Evolutionary conservation across 92 coral and sea anemone species (phyloP), one percentile per base, ranked within the genome.

Genomic region (Phenganax marumi): DNA sequence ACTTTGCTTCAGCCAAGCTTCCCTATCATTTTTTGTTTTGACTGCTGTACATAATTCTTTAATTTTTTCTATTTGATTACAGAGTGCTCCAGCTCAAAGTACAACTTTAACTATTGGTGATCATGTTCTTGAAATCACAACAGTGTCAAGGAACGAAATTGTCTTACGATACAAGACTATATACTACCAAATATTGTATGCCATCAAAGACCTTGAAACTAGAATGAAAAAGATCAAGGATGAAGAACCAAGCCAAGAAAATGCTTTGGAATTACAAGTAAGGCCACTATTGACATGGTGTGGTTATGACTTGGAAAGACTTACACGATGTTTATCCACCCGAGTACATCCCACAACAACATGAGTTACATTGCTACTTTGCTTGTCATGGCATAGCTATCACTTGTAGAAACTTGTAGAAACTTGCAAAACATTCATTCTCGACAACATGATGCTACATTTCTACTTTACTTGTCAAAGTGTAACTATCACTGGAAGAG

Each of bases 401-500:
- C 14, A 58, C 68, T 87, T 56, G 23, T 68, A n/a, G n/a, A n/a
- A n/a, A 0, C 43, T 33, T 33, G 43, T 2, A 33, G 43, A 1
- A 5, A 33, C 76, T 78, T 85, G 6, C 63, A 73, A 52, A 82
- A 84, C 50, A 82, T 87, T n/a, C 84, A 84, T 5, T 33, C 43
- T 33, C 43, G 2, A 5, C 43, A 2, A 33, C 43, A 33, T 33
- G 43, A 33, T 33, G 43, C 5, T 33, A 2, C 43, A 33, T 33
- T 33, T 33, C 43, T 33, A 33, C 43, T 33, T 33, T 5, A 33
- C 43, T 33, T 33, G 43, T 33, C 43, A 33, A 33, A 33, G 43
- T 33, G 43, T 33, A 33, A 5, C 43, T 33, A 33, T 33, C 5
- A 5, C 43, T 33, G 5, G 3, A 33, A 33, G 43, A 5, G 43